Percentiles rank a stretch among this genome's conserved stretches.
Evolutionary conservation across 2,888 invertebrate species (phyloP).

Genomic region (Lasioglossum pauxillum): DNA sequence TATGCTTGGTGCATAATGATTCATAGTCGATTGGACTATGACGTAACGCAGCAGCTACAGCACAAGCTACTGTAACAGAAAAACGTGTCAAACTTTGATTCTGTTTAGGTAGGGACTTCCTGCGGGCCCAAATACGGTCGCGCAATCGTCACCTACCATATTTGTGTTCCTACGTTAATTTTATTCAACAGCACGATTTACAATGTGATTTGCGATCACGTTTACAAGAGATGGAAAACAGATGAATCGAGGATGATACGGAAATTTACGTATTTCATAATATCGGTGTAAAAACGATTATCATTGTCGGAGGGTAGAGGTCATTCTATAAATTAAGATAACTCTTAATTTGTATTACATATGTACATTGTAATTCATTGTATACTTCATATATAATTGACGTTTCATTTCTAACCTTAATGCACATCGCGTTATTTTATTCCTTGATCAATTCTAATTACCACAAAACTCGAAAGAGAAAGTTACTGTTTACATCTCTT

Average conservation of each 20-base stretch:
- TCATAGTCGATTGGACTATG: slow-evolving; percentile 70
- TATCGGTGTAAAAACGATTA: background rate
- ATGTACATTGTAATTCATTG: background rate
- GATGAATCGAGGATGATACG: slow-evolving; percentile 22
- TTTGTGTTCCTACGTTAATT: slow-evolving; percentile 22
- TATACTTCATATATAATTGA: background rate
- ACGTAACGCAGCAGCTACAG: slow-evolving; percentile 63
- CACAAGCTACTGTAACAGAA: slow-evolving; percentile 41
- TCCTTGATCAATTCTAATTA: background rate
- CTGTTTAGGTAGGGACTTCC: slow-evolving; percentile 59
- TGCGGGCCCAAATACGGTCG: slow-evolving; percentile 62
- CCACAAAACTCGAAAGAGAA: background rate
- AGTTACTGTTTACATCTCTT: background rate
- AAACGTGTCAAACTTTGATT: slow-evolving; percentile 51
- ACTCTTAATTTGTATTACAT: background rate
- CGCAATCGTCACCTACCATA: slow-evolving; percentile 37
- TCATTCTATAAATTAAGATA: background rate
- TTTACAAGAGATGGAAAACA: slow-evolving; percentile 17
- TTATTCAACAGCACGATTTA: slow-evolving; percentile 18
- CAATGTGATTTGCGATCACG: background rate
- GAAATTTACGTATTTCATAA: background rate
- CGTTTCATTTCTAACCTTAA: background rate
- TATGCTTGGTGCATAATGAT: slow-evolving; percentile 69
- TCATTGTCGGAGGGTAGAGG: background rate
- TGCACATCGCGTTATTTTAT: background rate